Conservation (phyloP, 1,140 invertebrate species). For the Hypsibius dujardini region DNA sequence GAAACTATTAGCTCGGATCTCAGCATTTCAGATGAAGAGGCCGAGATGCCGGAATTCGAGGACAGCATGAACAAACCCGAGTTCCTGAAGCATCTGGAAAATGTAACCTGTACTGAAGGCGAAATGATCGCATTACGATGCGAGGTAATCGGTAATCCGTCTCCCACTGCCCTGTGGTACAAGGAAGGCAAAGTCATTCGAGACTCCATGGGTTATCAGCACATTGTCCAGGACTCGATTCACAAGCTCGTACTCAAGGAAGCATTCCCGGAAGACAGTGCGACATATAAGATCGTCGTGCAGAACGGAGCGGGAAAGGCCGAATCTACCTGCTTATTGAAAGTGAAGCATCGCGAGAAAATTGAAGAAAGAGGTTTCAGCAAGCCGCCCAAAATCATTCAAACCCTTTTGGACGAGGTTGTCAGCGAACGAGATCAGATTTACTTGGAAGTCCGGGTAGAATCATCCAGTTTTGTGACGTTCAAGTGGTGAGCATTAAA, state of each 20-base stretch:
- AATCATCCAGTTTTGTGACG: slow-evolving; percentile 8
- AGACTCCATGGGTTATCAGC: slow-evolving; percentile 23
- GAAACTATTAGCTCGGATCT: slow-evolving; percentile 15
- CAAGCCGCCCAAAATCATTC: slow-evolving; percentile 18
- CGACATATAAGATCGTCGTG: slow-evolving; percentile 52
- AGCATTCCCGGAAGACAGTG: slow-evolving; percentile 45
- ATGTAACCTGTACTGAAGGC: not conserved
- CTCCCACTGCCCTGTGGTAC: slow-evolving; percentile 58
- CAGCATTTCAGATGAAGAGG: slow-evolving; percentile 10
- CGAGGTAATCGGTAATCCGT: slow-evolving; percentile 45
- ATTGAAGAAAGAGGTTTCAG: slow-evolving; percentile 20
- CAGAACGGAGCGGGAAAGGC: slow-evolving; percentile 54
- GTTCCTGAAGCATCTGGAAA: not conserved
- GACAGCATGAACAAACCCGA: not conserved
- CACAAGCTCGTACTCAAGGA: slow-evolving; percentile 49
- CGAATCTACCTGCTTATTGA: slow-evolving; percentile 25
- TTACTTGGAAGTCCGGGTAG: slow-evolving; percentile 9
- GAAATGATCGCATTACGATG: not conserved
- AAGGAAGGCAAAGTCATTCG: slow-evolving; percentile 27
- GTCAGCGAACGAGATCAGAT: slow-evolving; percentile 8
- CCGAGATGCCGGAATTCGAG: slow-evolving; percentile 13
- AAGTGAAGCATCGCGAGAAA: slow-evolving; percentile 18
- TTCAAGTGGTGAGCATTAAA: slow-evolving; percentile 17
- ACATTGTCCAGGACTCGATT: slow-evolving; percentile 21
- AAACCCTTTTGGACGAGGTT: slow-evolving; percentile 12